phyloP scores from a whole-genome alignment of 2,888 invertebrate genomes.

The Halictus quadricinctus region DNA sequence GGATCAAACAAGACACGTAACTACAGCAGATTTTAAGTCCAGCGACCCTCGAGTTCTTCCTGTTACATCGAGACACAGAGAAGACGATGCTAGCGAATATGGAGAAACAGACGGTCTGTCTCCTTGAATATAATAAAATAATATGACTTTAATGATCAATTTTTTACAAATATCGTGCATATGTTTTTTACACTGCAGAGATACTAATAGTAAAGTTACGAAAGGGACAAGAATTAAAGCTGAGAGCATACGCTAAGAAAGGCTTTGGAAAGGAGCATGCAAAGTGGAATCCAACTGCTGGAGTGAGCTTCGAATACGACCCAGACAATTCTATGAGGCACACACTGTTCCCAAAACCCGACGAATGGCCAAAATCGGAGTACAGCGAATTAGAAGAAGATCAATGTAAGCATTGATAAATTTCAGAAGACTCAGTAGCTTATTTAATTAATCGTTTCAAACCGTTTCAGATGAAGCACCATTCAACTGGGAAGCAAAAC shows the following conservation, averaged over 20 bases:
- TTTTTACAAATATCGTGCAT: not conserved
- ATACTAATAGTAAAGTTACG: constrained; percentile 89
- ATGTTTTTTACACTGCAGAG: constrained; percentile 82
- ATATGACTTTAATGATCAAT: not conserved
- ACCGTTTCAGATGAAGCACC: constrained; percentile 90
- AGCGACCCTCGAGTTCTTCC: constrained; percentile 96
- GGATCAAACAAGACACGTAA: constrained; percentile 97
- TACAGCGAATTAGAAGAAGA: constrained; percentile 96
- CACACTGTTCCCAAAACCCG: constrained; percentile 97
- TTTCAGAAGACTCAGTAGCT: not conserved
- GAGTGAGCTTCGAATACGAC: constrained; percentile 99
- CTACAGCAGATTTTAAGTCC: constrained; percentile 97
- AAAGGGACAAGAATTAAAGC: constrained; percentile 95
- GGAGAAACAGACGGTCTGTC: constrained; percentile 94
- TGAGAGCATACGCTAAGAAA: constrained; percentile 98
- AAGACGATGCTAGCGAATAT: constrained; percentile 96
- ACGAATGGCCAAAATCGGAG: constrained; percentile 99
- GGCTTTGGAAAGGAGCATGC: constrained; percentile 99
- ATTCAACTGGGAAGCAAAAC: constrained; percentile 96
- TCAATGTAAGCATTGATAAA: constrained; percentile 85
- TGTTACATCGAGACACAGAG: constrained; percentile 95
- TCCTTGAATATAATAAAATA: not conserved
- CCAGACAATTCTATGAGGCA: constrained; percentile 99
- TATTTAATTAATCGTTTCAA: constrained; percentile 1
- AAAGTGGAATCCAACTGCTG: constrained; percentile 99